phyloP scores from a whole-genome alignment of 2,113 vertebrate species.

The Bubo blakistoni region DNA sequence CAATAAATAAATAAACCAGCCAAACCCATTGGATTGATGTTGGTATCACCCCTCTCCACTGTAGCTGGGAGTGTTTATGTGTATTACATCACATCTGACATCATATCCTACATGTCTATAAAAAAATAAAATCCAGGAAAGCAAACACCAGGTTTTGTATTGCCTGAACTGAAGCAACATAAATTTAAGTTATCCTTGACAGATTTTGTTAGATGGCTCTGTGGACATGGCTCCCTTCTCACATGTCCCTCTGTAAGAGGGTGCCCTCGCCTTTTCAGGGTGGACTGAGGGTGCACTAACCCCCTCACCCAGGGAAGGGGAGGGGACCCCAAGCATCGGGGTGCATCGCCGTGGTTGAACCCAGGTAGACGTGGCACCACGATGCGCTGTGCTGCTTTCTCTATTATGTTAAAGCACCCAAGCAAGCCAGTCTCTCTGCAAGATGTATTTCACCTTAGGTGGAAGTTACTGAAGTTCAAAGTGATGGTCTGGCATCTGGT shows the following conservation, averaged over 20 bases:
- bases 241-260: neutral
- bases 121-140: neutral
- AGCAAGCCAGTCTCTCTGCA: too few relatives aligned
- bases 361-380: rapidly evolving
- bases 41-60: neutral
- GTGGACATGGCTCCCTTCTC: rapidly evolving
- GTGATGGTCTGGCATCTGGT: neutral
- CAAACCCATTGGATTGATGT: neutral
- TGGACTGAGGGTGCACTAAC: too few relatives aligned
- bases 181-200: neutral
- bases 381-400: rapidly evolving
- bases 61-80: neutral
- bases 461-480: neutral
- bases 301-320: neutral
- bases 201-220: neutral
- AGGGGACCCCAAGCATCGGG: too few relatives aligned
- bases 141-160: neutral
- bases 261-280: rapidly evolving
- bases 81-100: neutral
- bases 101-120: neutral
- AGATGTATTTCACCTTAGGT: rapidly evolving
- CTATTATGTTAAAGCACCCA: rapidly evolving
- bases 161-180: neutral
- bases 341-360: rapidly evolving
- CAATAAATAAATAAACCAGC: neutral